Evolutionary conservation across 1,140 invertebrate species (phyloP), one percentile per base, ranked within the genome.

Genomic region (Acromyrmex heyeri): DNA sequence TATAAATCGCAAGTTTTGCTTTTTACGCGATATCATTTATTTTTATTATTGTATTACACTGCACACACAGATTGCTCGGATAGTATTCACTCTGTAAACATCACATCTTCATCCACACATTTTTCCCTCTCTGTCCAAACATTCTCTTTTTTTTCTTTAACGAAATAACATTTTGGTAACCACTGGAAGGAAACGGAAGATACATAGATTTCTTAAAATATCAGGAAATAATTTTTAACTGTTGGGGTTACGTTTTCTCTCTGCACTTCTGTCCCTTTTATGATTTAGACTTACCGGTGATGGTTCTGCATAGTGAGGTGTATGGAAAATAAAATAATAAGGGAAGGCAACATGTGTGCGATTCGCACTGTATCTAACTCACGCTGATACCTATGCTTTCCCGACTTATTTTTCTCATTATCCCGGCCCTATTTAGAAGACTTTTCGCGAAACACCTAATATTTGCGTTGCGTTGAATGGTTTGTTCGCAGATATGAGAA

Each of bases 401-500:
- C 55, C 24, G 18, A 34, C 12, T 21, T 12, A 14, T 65, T 27
- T 77, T 48, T 89, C 12, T 81, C 69, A 62, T 55, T 10, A 2
- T 55, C 30, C 53, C 50, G 1, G 16, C 5, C 69, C 12, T 2
- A 21, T 21, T 44, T 10, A 38, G 24, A 53, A 81, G 10, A 50
- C 50, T 75, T 75, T 73, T 75, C 79, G 87, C 69, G 88, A 61
- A 44, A 27, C 59, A 69, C 44, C 67, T 87, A 88, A 92, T 88
- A 70, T 57, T 83, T 89, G 78, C 77, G 89, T 83, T 83, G 83
- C 86, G 87, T 92, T 90, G 89, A 91, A 90, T 93, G 88, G 87
- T 94, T 94, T 95, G 88, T 95, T 96, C 96, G 89, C 96, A 97
- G 96, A 97, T 96, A 95, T 96, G 94, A 95, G 96, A 95, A 97